A percentile compares a stretch with the other conserved stretches of the same genome.
These are phyloP conservation scores for Idaea dimidiata DNA, from an alignment of 2,888 invertebrate species.

Conservation along the genomic window DNA sequence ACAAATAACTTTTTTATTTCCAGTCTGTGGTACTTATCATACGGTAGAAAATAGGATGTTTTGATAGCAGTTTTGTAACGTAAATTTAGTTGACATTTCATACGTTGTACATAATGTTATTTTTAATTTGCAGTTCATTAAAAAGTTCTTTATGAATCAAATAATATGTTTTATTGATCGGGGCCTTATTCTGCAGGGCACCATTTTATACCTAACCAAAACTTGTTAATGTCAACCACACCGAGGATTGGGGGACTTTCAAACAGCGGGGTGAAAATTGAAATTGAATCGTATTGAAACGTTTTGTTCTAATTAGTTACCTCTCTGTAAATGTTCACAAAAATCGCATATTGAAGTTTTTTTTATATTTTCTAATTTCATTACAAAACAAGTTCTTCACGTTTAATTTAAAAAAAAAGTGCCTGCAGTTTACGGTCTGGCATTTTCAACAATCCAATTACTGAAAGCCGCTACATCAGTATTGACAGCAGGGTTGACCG, in stretches of 20 bases:
- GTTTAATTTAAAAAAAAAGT: neutral
- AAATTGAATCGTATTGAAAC: too few relatives aligned
- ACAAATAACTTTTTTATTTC: neutral
- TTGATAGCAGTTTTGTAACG: neutral
- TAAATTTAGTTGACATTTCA: neutral
- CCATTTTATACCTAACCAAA: too few relatives aligned
- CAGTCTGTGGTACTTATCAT: neutral
- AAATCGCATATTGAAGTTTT: too few relatives aligned
- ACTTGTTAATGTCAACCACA: too few relatives aligned
- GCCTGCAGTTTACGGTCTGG: neutral
- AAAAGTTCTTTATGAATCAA: neutral
- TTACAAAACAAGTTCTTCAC: too few relatives aligned
- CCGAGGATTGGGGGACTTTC: too few relatives aligned
- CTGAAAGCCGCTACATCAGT: neutral
- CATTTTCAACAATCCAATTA: neutral
- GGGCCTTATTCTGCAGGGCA: too few relatives aligned
- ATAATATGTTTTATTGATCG: neutral
- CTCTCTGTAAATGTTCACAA: too few relatives aligned
- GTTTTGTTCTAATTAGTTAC: too few relatives aligned
- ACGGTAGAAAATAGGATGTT: neutral
- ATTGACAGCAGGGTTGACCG: neutral
- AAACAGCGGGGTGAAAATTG: too few relatives aligned
- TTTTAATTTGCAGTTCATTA: neutral
- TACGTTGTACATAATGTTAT: neutral
- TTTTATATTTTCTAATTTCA: too few relatives aligned